Percentiles rank a stretch among this genome's conserved stretches.
Evolutionary conservation across 2,888 invertebrate genomes (phyloP).

Genomic region (Folsomia manolachei): DNA sequence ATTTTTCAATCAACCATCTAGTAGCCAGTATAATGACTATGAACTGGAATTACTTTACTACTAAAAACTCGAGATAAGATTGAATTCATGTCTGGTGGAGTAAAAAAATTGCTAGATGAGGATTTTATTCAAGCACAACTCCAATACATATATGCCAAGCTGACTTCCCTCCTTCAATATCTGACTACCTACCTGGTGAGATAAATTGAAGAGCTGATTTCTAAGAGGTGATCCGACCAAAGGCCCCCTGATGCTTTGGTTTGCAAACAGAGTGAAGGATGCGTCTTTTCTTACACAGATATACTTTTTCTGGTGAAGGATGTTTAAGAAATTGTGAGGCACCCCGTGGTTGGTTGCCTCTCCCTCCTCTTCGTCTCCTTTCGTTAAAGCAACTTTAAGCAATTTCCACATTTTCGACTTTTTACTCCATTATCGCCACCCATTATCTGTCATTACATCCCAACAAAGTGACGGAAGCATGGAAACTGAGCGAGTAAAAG

Average conservation of each 20-base stretch:
- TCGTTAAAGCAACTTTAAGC: neutral
- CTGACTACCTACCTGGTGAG: neutral
- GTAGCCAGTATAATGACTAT: no score
- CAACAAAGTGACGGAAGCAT: neutral
- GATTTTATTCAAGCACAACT: no score
- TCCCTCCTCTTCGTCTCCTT: neutral
- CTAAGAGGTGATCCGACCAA: constrained; percentile 15
- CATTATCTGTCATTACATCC: constrained; percentile 18
- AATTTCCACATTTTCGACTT: constrained; percentile 14
- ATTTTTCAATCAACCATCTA: no score
- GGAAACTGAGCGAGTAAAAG: neutral
- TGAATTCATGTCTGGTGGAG: no score
- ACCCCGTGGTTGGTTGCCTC: constrained; percentile 13
- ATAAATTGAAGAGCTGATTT: no score
- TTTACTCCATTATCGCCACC: constrained; percentile 18
- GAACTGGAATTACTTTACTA: no score
- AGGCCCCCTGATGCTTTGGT: constrained; percentile 8
- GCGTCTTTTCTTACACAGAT: neutral
- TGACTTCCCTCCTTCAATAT: no score
- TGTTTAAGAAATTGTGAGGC: constrained; percentile 9
- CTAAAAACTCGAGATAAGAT: no score
- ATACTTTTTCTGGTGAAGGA: neutral
- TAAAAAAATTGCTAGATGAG: no score
- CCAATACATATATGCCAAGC: no score
- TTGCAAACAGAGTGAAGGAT: constrained; percentile 13